phyloP scores from a whole-genome alignment of 2,888 invertebrate species.

The Tinea pellionella region DNA sequence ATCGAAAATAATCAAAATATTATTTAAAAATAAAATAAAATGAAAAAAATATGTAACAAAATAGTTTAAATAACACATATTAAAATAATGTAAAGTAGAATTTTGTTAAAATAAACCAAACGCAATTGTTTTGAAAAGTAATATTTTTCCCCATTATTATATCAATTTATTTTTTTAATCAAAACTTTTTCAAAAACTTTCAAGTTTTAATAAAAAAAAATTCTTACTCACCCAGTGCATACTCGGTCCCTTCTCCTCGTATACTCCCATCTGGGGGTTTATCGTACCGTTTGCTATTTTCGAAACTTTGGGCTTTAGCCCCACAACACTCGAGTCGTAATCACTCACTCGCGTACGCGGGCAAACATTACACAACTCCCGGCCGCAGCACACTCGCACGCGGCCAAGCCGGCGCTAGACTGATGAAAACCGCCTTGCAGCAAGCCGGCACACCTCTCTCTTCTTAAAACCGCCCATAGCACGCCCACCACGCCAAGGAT shows the following conservation, averaged over 20 bases:
- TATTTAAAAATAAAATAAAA: too few species aligned
- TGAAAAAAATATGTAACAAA: too few species aligned
- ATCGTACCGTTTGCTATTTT: slow-evolving; percentile 64
- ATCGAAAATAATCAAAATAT: too few species aligned
- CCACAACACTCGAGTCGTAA: slow-evolving; percentile 14
- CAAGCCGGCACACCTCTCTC: neutral
- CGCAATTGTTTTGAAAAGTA: too few species aligned
- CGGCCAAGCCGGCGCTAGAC: neutral
- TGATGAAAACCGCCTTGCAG: neutral
- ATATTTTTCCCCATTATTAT: too few species aligned
- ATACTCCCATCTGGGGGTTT: slow-evolving; percentile 90
- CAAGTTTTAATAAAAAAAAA: too few species aligned
- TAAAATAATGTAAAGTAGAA: too few species aligned
- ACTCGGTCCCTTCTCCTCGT: slow-evolving; percentile 89
- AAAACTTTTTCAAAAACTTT: too few species aligned
- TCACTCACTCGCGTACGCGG: slow-evolving; percentile 14
- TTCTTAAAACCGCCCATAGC: neutral
- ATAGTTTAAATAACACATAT: too few species aligned
- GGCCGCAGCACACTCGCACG: neutral
- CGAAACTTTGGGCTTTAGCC: slow-evolving; percentile 30
- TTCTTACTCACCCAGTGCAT: slow-evolving; percentile 85
- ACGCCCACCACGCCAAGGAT: neutral
- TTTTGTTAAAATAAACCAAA: too few species aligned
- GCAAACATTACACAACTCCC: slow-evolving; percentile 13
- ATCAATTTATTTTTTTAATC: neutral